Base-by-base conservation (phyloP, 2,113 vertebrate genomes). In the Myodes glareolus region DNA sequence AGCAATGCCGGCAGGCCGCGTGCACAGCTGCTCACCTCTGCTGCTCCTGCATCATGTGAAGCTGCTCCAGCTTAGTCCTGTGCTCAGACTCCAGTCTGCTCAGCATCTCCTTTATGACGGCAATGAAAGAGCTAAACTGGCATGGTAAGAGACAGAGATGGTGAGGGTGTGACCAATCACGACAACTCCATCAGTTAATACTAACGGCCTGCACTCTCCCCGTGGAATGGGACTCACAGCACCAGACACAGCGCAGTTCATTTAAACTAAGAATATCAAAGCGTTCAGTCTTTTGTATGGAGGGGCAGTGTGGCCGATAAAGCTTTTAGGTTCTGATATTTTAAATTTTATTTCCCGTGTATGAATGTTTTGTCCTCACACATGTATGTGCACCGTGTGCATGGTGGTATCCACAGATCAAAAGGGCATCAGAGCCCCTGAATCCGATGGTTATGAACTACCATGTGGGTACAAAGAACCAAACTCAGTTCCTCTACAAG, bases 51-150 rank as follows among this genome's bases (percentile, higher is more conserved):
- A 99, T 99, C 97, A 98, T 89, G 91, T 99, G 99, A 94, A 99
- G 99, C 96, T 99, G 99, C 92, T 99, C 99, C 98, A 99, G 98
- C 98, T 99, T 99, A 91, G 99, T 99, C 98, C 99, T 99, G 98
- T 99, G 99, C 88, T 99, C 99, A 33, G 98, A 95, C 98, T 99
- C 99, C 99, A 99, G 98, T 97, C 99, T 99, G 97, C 80, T 99
- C 98, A 99, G 98, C 99, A 99, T 99, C 76, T 99, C 99, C 97
- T 99, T 99, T 98, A 99, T 99, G 91, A 99, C 99, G 88, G 98
- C 98, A 99, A 99, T 99, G 98, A 99, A 99, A 75, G 99, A 99
- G 98, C 99, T 99, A 98, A 99, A 99, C 99, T 99, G 98, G 36
- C 72, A 67, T 27, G 98, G 98, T 65, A 97, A 98, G 96, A 98